Evolutionary conservation across 2,888 invertebrate genomes (phyloP).

Genomic region (Drosophila emarginata): DNA sequence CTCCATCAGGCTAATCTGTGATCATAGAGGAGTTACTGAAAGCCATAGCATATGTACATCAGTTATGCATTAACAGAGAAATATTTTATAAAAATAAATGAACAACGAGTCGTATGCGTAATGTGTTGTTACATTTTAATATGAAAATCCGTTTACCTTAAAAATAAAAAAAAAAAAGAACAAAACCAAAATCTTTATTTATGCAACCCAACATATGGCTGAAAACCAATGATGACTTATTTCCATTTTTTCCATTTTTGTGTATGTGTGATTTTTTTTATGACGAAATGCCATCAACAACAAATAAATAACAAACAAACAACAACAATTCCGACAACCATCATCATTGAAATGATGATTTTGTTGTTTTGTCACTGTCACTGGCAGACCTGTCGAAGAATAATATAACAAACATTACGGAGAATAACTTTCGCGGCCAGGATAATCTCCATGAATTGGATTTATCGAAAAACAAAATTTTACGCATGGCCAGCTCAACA

Average conservation of each 20-base stretch:
- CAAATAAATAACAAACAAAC: conserved; percentile 11
- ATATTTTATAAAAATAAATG: not conserved
- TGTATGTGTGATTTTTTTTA: not conserved
- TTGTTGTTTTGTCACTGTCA: conserved; percentile 17
- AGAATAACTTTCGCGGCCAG: conserved; percentile 90
- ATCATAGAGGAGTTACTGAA: too few relatives aligned
- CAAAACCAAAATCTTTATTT: conserved; percentile 4
- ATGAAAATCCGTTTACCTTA: not conserved
- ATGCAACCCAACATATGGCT: conserved; percentile 5
- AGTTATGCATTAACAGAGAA: not conserved
- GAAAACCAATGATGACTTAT: conserved; percentile 3
- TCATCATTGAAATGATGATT: not conserved
- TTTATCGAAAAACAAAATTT: conserved; percentile 89
- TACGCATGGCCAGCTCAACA: conserved; percentile 88
- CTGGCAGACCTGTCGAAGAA: conserved; percentile 87
- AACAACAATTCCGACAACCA: conserved; percentile 14
- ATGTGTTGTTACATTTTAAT: conserved; percentile 35
- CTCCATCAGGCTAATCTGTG: too few relatives aligned
- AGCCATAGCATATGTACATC: too few relatives aligned
- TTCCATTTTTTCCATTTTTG: conserved; percentile 8
- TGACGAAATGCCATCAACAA: conserved; percentile 8
- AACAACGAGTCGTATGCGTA: conserved; percentile 71
- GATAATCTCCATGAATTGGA: conserved; percentile 88
- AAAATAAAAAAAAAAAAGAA: not conserved
- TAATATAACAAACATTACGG: conserved; percentile 87